These are phyloP conservation scores for Tipula confusa DNA, from an alignment of 2,888 invertebrate species.

Conservation along the genomic window DNA sequence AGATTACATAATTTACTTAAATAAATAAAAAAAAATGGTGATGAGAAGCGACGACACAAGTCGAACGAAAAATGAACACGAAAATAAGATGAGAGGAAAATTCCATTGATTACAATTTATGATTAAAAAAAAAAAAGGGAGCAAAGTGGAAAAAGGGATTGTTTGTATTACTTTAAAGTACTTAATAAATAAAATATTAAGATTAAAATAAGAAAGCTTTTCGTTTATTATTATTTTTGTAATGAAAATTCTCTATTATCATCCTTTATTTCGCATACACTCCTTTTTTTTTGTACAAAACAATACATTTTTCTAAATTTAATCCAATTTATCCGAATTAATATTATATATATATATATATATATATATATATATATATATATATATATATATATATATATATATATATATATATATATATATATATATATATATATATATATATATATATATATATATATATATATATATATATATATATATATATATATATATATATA, in stretches of 20 bases:
- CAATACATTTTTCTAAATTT: not conserved
- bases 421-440: not conserved
- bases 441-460: not conserved
- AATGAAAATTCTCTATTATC: not conserved
- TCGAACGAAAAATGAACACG: not conserved
- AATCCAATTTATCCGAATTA: constrained; percentile 12
- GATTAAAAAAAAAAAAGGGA: not conserved
- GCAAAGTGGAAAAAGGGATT: not conserved
- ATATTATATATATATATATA: not conserved
- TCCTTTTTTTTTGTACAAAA: not conserved
- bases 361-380: not conserved
- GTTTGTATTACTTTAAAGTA: not conserved
- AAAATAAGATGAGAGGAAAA: constrained; percentile 1
- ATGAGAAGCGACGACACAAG: not conserved
- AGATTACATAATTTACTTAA: constrained; percentile 25
- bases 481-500: not conserved
- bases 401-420: not conserved
- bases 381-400: not conserved
- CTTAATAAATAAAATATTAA: constrained; percentile 20
- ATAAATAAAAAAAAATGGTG: not conserved
- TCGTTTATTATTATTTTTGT: not conserved
- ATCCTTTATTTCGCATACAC: not conserved
- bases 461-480: not conserved
- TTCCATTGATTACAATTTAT: constrained; percentile 20
- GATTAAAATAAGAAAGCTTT: not conserved